phyloP scores from a whole-genome alignment of 1,140 invertebrate genomes.

The Pinna nobilis region DNA sequence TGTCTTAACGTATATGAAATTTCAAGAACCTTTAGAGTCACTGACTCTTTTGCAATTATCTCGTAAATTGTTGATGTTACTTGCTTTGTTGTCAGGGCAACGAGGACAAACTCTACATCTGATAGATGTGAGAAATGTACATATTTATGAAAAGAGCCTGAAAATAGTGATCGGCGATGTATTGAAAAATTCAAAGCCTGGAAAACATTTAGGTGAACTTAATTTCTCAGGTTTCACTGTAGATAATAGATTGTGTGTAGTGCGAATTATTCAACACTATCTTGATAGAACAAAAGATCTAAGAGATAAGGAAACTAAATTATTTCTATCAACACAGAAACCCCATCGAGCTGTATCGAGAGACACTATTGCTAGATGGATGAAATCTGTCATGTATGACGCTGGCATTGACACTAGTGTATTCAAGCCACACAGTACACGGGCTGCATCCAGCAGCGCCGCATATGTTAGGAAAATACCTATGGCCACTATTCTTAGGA shows the following conservation, averaged over 20 bases:
- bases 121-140: not conserved
- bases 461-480: not conserved
- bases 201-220: not conserved
- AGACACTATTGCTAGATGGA: not conserved
- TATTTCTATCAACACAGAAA: constrained; percentile 3
- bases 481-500: constrained; percentile 1
- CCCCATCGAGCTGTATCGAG: not conserved
- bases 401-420: constrained; percentile 2
- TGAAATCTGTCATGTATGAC: not conserved
- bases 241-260: not conserved
- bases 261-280: not conserved
- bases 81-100: constrained; percentile 14
- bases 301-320: not conserved
- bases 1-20: constrained; percentile 7
- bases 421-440: constrained; percentile 12
- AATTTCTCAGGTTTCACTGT: not conserved
- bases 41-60: constrained; percentile 8
- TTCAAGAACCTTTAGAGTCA: not conserved
- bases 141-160: not conserved
- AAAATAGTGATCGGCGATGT: not conserved
- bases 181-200: not conserved
- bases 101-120: constrained; percentile 3
- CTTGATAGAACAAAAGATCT: not conserved
- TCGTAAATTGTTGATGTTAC: not conserved
- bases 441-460: constrained; percentile 9